Evolutionary conservation across 2,888 invertebrate genomes (phyloP).

Genomic region (Ormia ochracea): DNA sequence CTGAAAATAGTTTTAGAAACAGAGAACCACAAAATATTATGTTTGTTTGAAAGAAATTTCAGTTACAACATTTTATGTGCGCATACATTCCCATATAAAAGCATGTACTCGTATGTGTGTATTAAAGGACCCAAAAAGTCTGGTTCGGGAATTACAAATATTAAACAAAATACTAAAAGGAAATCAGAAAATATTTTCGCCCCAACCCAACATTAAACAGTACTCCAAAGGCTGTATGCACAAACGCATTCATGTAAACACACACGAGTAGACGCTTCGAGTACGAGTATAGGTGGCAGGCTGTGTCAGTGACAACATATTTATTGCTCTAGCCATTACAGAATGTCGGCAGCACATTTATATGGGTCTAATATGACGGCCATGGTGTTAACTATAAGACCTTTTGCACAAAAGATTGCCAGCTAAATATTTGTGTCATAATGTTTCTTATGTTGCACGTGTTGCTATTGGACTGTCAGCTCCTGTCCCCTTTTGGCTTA

Average conservation of each 20-base stretch:
- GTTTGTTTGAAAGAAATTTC: too few species aligned
- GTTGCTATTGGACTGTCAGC: constrained; percentile 29
- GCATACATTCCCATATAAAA: too few species aligned
- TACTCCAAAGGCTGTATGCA: neutral
- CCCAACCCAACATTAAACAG: neutral
- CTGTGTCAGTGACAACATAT: constrained; percentile 51
- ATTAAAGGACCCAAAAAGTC: too few species aligned
- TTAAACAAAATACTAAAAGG: too few species aligned
- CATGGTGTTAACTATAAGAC: constrained; percentile 52
- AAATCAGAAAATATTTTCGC: neutral
- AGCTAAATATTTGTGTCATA: constrained; percentile 37
- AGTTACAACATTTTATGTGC: too few species aligned
- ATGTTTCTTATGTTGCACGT: constrained; percentile 19
- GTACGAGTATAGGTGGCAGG: constrained; percentile 18
- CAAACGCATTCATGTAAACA: constrained; percentile 23
- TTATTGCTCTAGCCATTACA: constrained; percentile 56
- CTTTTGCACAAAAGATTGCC: constrained; percentile 36
- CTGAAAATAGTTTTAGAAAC: too few species aligned
- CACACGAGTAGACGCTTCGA: too few species aligned
- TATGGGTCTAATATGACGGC: constrained; percentile 50
- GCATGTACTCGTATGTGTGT: too few species aligned
- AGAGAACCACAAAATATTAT: too few species aligned
- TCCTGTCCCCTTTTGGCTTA: constrained; percentile 27
- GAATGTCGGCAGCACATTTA: constrained; percentile 55
- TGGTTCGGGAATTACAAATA: too few species aligned